phyloP scores from a whole-genome alignment of 2,888 invertebrate species.

The Xiphydria camelus region DNA sequence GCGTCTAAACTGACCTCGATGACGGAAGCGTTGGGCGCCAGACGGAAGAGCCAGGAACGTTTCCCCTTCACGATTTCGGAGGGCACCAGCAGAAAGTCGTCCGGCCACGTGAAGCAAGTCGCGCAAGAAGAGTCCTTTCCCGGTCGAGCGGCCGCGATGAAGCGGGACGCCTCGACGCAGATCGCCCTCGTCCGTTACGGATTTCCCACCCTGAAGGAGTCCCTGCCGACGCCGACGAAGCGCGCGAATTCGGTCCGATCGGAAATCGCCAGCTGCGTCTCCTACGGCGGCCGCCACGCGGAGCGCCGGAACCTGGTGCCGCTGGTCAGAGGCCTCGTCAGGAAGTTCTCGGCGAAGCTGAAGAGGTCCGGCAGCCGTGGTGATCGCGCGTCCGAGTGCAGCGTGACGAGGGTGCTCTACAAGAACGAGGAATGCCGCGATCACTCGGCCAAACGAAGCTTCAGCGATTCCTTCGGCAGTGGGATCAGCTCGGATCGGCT shows the following conservation, averaged over 20 bases:
- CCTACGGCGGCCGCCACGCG: slow-evolving; percentile 1
- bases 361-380: slow-evolving; percentile 9
- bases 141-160: background rate
- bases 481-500: background rate
- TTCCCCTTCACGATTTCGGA: slow-evolving; percentile 43
- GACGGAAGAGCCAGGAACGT: slow-evolving; percentile 31
- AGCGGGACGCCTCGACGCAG: no score
- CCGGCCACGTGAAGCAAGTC: background rate
- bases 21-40: slow-evolving; percentile 8
- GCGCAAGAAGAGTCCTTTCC: background rate
- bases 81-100: slow-evolving; percentile 22
- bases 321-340: slow-evolving; percentile 27
- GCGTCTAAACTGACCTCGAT: background rate
- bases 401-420: slow-evolving; percentile 27
- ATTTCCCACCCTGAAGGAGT: background rate
- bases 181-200: no score
- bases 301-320: slow-evolving; percentile 16
- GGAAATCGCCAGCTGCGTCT: background rate
- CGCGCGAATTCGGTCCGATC: background rate
- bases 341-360: slow-evolving; percentile 27
- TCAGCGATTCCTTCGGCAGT: background rate
- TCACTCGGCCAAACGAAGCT: slow-evolving; percentile 13
- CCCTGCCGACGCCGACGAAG: background rate
- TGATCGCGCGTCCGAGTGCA: slow-evolving; percentile 1
- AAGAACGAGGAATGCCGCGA: slow-evolving; percentile 30